Evolutionary conservation across 2,888 invertebrate species (phyloP), one percentile per base, ranked within the genome.

Genomic region (Camponotus fellah): DNA sequence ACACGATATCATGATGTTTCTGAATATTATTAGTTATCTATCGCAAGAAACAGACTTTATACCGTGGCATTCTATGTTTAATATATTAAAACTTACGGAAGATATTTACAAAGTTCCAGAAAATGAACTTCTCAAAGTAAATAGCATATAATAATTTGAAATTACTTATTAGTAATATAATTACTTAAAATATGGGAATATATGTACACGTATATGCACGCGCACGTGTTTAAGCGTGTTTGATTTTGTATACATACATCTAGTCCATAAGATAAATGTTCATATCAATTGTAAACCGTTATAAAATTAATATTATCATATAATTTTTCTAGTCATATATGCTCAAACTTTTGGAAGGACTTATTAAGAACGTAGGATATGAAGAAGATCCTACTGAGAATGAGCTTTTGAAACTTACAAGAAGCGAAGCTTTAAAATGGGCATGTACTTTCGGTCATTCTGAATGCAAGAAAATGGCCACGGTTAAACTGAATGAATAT

Each of bases 21-120:
- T 94, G 94, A 79, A 96, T 95, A 0, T 95, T 96, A 56, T 95
- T 95, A 85, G 94, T 96, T 65, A 96, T 95, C 89, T 98, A 87
- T 94, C 95, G 76, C 95, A 95, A 10, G 97, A 97, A 94, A 95
- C 95, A 37, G 96, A 96, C 65, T 96, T 96, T 84, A 95, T 97
- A 21, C 97, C 97, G 0, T 98, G 97, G 97, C 94, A 95, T 21
- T 95, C 96, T 1, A 97, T 97, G 9, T 95, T 96, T 12, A 92
- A 93, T 77, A 96, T 96, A 21, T 95, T 86, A 8, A 21, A 32
- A 0, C 2, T 65, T 2, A 10, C 8, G 0, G 1, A 6, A 1
- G 12, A n/a, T 2, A 43, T 68, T n/a, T 64, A 17, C 17, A n/a
- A 58, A 3, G 0, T 43, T n/a, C 43, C 56, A 49, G 72, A 32